Conservation (phyloP, 2,888 invertebrate genomes). For the Ectemnius lituratus region DNA sequence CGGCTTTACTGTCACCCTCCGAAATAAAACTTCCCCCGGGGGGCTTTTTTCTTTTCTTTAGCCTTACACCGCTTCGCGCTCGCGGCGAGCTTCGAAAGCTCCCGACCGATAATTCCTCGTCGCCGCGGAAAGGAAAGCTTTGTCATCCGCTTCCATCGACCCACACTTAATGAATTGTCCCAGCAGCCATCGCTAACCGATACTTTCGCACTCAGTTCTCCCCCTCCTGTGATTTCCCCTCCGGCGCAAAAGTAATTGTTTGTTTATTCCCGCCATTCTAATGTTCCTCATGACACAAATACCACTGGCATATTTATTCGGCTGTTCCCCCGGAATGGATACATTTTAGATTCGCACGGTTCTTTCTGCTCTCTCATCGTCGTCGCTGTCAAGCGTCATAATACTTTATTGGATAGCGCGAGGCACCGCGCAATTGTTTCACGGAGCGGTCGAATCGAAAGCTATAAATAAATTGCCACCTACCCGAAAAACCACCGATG, state of each 20-base stretch:
- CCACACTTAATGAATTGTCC: constrained; percentile 46
- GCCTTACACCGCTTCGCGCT: neutral
- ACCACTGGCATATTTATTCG: neutral
- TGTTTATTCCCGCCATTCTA: neutral
- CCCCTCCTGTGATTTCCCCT: neutral
- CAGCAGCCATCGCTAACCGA: constrained; percentile 29
- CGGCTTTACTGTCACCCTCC: constrained; percentile 22
- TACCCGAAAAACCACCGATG: constrained; percentile 5
- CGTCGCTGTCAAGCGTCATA: neutral
- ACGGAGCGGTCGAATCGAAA: neutral
- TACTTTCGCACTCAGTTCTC: constrained; percentile 18
- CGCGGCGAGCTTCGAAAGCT: constrained; percentile 7
- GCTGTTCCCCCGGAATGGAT: neutral
- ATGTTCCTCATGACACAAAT: neutral
- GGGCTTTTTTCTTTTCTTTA: neutral
- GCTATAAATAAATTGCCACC: constrained; percentile 6
- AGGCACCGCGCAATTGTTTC: neutral
- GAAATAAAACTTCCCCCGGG: neutral
- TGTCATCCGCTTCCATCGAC: constrained; percentile 46
- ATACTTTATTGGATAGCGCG: constrained; percentile 4
- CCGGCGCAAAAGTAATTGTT: neutral
- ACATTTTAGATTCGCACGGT: neutral
- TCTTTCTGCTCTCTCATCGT: neutral
- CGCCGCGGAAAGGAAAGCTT: constrained; percentile 46
- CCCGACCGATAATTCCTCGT: constrained; percentile 35